phyloP scores from a whole-genome alignment of 2,113 vertebrate species.

The Crypturellus undulatus region DNA sequence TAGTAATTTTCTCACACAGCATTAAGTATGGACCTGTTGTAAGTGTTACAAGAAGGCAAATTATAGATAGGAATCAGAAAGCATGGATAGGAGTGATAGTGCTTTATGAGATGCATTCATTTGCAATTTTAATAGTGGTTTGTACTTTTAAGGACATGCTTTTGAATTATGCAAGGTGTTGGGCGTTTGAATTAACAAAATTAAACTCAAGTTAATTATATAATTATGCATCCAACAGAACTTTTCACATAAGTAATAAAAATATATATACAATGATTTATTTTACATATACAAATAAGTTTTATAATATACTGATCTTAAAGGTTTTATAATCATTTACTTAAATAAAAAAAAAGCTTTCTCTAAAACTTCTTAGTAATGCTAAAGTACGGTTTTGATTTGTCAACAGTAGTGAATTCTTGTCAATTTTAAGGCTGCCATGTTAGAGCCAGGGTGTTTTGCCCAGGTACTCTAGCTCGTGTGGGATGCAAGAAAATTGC shows the following conservation, averaged over 20 bases:
- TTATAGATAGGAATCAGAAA: conserved; percentile 1
- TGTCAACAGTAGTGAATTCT: background rate
- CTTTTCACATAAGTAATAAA: background rate
- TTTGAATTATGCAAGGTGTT: background rate
- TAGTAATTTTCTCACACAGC: background rate
- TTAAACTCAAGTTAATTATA: background rate
- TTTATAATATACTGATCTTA: background rate
- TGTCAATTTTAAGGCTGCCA: background rate
- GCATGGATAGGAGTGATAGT: background rate
- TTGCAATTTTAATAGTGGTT: conserved; percentile 21
- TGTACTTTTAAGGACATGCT: background rate
- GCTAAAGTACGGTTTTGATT: background rate
- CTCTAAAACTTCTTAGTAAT: background rate
- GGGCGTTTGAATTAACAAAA: conserved; percentile 7
- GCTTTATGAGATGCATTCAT: background rate
- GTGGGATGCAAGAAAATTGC: background rate
- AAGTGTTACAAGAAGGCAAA: background rate
- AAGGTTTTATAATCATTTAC: background rate
- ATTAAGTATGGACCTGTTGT: background rate
- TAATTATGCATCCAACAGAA: background rate
- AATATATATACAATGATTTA: background rate
- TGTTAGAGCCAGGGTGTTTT: background rate
- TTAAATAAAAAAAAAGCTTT: background rate
- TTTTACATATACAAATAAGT: background rate
- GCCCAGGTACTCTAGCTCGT: background rate